Percentiles rank a stretch among this genome's conserved stretches.
Conservation (phyloP, 2,888 invertebrate species). For the Lymantria monacha region DNA sequence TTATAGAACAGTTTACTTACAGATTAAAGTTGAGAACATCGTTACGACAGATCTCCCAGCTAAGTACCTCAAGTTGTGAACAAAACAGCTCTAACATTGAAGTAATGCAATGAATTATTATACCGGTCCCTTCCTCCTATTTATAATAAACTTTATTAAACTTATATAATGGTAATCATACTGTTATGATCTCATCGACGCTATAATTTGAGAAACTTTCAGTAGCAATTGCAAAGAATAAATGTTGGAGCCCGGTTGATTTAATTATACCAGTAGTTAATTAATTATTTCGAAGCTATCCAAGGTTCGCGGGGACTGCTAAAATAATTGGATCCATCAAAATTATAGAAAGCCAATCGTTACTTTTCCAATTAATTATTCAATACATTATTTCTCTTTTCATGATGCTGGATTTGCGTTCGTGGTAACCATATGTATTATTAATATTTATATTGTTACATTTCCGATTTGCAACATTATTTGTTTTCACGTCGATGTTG, state of each 20-base stretch:
- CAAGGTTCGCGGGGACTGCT: conserved; percentile 53
- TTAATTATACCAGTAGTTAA: conserved; percentile 75
- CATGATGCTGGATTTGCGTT: neutral
- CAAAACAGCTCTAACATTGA: conserved; percentile 26
- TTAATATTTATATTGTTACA: too few species aligned
- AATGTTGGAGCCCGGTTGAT: conserved; percentile 56
- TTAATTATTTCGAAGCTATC: conserved; percentile 68
- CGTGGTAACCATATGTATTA: too few species aligned
- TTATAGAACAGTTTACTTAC: neutral
- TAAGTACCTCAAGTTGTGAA: conserved; percentile 30
- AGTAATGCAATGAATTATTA: conserved; percentile 30
- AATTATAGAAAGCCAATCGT: conserved; percentile 71
- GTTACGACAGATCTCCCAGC: conserved; percentile 25
- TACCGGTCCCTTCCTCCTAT: conserved; percentile 17
- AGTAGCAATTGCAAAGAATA: conserved; percentile 44
- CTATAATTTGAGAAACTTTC: conserved; percentile 43
- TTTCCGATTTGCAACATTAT: too few species aligned
- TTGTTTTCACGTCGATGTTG: too few species aligned
- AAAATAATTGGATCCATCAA: conserved; percentile 74
- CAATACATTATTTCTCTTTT: conserved; percentile 37
- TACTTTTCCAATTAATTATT: conserved; percentile 59
- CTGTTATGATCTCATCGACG: conserved; percentile 40
- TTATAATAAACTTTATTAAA: conserved; percentile 30
- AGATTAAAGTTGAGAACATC: conserved; percentile 15
- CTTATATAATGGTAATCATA: conserved; percentile 34